Conservation (phyloP, 1,140 invertebrate genomes). For the Cataglyphis hispanica region DNA sequence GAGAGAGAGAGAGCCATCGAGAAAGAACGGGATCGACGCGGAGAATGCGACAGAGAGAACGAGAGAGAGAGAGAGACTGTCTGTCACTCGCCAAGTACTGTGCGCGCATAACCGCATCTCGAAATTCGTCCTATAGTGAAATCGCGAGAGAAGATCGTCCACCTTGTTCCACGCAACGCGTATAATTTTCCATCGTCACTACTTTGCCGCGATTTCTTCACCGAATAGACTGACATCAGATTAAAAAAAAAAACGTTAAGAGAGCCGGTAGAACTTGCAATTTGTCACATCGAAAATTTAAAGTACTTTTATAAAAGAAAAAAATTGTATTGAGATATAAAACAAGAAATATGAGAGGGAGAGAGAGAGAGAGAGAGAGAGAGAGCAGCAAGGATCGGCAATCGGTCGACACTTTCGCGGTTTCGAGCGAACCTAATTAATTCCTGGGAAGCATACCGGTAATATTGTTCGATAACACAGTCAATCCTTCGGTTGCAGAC, state of each 20-base stretch:
- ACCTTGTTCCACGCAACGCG: neutral
- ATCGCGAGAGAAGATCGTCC: neutral
- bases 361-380: neutral
- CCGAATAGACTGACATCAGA: neutral
- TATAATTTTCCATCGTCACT: neutral
- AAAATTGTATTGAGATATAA: neutral
- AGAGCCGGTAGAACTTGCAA: neutral
- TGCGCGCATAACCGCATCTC: conserved; percentile 27
- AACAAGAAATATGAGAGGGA: neutral
- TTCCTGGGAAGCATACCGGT: conserved; percentile 47
- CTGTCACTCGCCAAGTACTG: conserved; percentile 43
- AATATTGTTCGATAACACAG: conserved; percentile 64
- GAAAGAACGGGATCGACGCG: neutral
- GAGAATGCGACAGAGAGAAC: conserved; percentile 11
- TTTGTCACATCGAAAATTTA: neutral
- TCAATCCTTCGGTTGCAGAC: conserved; percentile 42
- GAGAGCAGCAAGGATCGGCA: neutral
- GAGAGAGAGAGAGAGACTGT: conserved; percentile 29
- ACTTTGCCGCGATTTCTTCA: conserved; percentile 7
- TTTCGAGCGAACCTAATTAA: conserved; percentile 67
- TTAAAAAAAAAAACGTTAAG: neutral
- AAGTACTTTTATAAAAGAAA: neutral
- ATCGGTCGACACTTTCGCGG: conserved; percentile 46
- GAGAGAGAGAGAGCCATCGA: neutral
- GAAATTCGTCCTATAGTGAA: conserved; percentile 2